Evolutionary conservation across 64 coral and sea anemone species (phyloP), one percentile per base, ranked within the genome.

Genomic region (Dendrophyllia cribrosa): DNA sequence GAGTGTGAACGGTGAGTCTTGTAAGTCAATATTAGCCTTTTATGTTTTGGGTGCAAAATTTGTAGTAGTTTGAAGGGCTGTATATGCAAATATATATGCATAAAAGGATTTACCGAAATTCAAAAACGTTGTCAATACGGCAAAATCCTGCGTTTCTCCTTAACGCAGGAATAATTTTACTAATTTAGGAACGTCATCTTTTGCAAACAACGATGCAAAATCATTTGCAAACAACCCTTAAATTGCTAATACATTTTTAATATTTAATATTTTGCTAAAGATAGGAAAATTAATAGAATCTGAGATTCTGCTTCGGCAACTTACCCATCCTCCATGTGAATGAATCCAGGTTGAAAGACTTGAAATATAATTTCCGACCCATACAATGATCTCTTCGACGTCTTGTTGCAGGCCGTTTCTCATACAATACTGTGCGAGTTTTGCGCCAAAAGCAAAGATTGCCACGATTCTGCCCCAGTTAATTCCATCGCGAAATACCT

Each of bases 391-490:
- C 4, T 93, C 75, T 1, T 80, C 85, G 4, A 82, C 92, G 16
- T 72, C 73, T 15, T 88, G 13, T 24, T 88, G 63, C 34, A 93
- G 44, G 48, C 92, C 85, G 12, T 88, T 93, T 19, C 65, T 55
- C 75, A 64, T 21, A 13, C 92, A 93, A 43, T 81, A 88, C 62
- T 93, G 76, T 5, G 95, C 92, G n/a, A 97, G 76, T 81, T 88
- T 94, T 46, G 81, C 92, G 23, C 88, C 95, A 70, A 97, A 97
- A 3, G 95, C 90, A 58, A 94, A 97, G 4, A 97, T 51, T 9
- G 95, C 95, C 13, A 97, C 95, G 67, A 97, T 97, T 70, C 95
- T 87, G 12, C 95, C 95, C 95, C 95, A 97, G 76, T 97, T 97
- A 8, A 94, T 52, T 58, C 95, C 95, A 6, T 97, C 95, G 7